Conservation (phyloP, 2,113 vertebrate genomes). For the Megaceryle maxima region DNA sequence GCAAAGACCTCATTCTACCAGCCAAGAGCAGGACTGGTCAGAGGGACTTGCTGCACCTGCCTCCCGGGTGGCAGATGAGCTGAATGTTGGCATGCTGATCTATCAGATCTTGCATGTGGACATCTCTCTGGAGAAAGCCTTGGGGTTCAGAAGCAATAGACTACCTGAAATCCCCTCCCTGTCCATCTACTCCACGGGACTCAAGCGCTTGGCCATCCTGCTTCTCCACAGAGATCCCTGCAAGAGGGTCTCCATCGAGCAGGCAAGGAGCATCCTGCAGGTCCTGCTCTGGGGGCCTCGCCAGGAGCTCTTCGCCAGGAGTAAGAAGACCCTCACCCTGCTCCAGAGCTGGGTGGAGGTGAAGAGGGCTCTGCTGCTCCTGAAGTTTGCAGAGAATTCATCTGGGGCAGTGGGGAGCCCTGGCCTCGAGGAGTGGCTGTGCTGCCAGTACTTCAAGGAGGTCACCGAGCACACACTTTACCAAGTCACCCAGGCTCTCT, state of each 20-base stretch:
- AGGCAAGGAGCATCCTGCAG: conserved; percentile 70
- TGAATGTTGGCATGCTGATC: conserved; percentile 71
- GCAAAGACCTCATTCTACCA: not conserved
- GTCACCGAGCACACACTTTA: conserved; percentile 52
- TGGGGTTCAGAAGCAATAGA: not conserved
- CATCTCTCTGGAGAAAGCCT: not conserved
- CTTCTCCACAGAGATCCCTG: conserved; percentile 61
- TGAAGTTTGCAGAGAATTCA: conserved; percentile 74
- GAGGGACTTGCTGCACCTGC: not conserved
- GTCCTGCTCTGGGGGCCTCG: conserved; percentile 84
- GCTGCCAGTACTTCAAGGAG: conserved; percentile 77
- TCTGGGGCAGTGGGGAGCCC: not conserved
- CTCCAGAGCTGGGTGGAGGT: conserved; percentile 65
- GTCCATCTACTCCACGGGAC: conserved; percentile 58
- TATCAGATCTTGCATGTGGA: conserved; percentile 60
- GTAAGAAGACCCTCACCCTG: not conserved
- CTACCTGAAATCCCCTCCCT: conserved; percentile 3
- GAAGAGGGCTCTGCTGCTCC: conserved; percentile 76
- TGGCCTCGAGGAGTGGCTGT: conserved; percentile 79
- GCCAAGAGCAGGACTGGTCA: not conserved
- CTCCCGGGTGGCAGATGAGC: conserved; percentile 42
- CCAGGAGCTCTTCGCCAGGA: conserved; percentile 50
- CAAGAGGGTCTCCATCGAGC: conserved; percentile 40
- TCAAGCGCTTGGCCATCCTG: conserved; percentile 62
- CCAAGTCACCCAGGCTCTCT: conserved; percentile 43